phyloP scores from a whole-genome alignment of 1,140 invertebrate species.

The Asobara japonica region DNA sequence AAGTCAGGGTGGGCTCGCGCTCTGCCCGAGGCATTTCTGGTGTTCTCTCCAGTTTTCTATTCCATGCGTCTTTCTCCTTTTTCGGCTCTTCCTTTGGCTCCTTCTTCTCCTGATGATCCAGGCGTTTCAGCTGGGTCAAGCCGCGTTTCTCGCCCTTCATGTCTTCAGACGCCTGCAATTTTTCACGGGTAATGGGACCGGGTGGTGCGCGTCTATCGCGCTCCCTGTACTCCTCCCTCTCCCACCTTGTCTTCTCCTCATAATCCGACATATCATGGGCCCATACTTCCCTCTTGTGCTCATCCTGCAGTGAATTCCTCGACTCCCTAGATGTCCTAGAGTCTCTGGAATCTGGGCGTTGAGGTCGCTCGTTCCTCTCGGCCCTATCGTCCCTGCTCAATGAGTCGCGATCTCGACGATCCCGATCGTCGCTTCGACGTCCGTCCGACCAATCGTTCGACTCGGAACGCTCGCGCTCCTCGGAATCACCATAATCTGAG shows the following conservation, averaged over 20 bases:
- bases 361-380: slow-evolving; percentile 65
- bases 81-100: slow-evolving; percentile 56
- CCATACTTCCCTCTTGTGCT: slow-evolving; percentile 62
- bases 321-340: slow-evolving; percentile 69
- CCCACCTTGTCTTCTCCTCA: slow-evolving; percentile 61
- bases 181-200: slow-evolving; percentile 72
- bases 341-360: slow-evolving; percentile 71
- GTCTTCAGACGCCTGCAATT: slow-evolving; percentile 70
- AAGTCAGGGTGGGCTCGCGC: background rate
- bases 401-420: slow-evolving; percentile 49
- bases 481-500: too few relatives aligned
- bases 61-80: slow-evolving; percentile 56
- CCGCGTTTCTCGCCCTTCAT: slow-evolving; percentile 68
- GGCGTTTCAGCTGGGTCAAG: slow-evolving; percentile 67
- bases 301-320: slow-evolving; percentile 64
- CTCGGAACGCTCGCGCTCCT: slow-evolving; percentile 37
- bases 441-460: background rate
- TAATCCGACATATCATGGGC: slow-evolving; percentile 64
- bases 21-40: slow-evolving; percentile 49
- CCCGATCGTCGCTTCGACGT: background rate
- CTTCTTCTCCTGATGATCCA: slow-evolving; percentile 56
- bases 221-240: slow-evolving; percentile 56
- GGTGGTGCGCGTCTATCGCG: slow-evolving; percentile 63
- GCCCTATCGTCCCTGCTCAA: slow-evolving; percentile 53
- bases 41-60: slow-evolving; percentile 52